Conservation (phyloP, 2,113 vertebrate genomes). For the Lucifuga dentata region DNA sequence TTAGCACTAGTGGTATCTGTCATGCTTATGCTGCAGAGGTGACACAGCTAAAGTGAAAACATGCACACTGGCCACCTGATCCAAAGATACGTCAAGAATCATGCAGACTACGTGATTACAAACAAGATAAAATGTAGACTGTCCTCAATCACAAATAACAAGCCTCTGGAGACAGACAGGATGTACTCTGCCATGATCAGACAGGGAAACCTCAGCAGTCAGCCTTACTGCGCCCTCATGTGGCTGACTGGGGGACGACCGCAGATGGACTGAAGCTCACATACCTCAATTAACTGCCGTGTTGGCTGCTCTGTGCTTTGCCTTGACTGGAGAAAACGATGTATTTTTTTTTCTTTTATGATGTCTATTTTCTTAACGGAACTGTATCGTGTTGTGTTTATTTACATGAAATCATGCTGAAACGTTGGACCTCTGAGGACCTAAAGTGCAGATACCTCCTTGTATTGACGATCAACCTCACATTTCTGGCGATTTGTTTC, state of each 20-base stretch:
- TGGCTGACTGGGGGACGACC: conserved; percentile 24
- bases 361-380: conserved; percentile 40
- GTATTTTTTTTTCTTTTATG: conserved; percentile 41
- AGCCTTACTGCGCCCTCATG: conserved; percentile 31
- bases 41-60: too few species aligned
- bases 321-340: conserved; percentile 56
- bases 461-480: conserved; percentile 42
- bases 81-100: conserved; percentile 1
- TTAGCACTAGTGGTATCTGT: too few species aligned
- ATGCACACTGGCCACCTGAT: background rate
- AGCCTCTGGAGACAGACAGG: conserved; percentile 31
- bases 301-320: conserved; percentile 62
- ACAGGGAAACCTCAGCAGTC: conserved; percentile 39
- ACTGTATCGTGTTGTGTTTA: conserved; percentile 46
- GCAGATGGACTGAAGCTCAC: conserved; percentile 49
- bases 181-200: conserved; percentile 47
- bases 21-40: too few species aligned
- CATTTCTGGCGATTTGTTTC: conserved; percentile 44
- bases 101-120: background rate
- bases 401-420: conserved; percentile 47
- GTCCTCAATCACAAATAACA: conserved; percentile 7
- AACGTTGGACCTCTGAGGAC: conserved; percentile 48
- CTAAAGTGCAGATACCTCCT: conserved; percentile 55
- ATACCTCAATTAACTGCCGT: conserved; percentile 63
- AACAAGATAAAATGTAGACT: conserved; percentile 6